phyloP scores from a whole-genome alignment of 2,797 vertebrate genomes.

The Petrocephalus schoutedeni region DNA sequence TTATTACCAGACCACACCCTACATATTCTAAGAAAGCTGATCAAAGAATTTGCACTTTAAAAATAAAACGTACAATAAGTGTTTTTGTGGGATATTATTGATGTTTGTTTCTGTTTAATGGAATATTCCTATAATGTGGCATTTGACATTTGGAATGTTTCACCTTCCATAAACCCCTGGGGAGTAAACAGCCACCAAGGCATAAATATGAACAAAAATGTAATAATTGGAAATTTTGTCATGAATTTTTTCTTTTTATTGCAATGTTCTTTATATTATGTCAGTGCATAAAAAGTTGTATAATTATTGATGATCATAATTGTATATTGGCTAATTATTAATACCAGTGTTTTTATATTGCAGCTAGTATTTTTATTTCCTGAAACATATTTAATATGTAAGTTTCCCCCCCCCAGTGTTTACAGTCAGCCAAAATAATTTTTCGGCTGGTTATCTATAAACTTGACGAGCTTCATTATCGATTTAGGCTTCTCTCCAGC shows the following conservation, averaged over 20 bases:
- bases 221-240: background rate
- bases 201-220: background rate
- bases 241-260: background rate
- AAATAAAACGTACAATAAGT: too few species aligned
- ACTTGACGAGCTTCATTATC: background rate
- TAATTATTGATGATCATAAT: background rate
- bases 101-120: background rate
- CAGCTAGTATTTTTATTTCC: background rate
- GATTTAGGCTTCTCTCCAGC: background rate
- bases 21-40: background rate
- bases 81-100: too few species aligned
- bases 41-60: background rate
- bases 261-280: background rate
- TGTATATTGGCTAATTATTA: background rate
- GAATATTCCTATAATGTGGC: background rate
- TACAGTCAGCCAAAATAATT: background rate
- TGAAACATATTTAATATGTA: background rate
- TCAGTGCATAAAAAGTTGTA: too few species aligned
- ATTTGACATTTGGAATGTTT: background rate
- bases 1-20: background rate
- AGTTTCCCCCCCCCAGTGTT: background rate
- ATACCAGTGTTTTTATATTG: background rate
- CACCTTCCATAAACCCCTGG: background rate
- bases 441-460: background rate
- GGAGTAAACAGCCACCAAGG: background rate